Percentiles rank a stretch among this genome's conserved stretches.
These are phyloP conservation scores for Cephalopholis sonnerati DNA, from an alignment of 2,113 vertebrate species.

Conservation along the genomic window DNA sequence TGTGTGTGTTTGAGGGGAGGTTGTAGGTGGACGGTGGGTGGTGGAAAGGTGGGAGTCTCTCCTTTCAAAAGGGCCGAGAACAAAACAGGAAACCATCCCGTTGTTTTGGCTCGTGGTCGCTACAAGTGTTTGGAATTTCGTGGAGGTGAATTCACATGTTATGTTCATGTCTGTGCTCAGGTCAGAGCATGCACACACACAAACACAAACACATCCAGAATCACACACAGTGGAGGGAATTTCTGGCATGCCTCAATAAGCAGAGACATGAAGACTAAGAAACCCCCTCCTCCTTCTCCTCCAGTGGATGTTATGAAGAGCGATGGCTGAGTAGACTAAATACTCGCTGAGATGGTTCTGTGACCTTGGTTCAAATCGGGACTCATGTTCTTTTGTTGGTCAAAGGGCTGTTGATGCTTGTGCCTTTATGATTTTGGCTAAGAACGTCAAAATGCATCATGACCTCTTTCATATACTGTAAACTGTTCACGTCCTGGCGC, in stretches of 20 bases:
- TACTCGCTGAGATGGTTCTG: constrained; percentile 44
- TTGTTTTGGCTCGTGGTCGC: constrained; percentile 77
- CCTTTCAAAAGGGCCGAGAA: constrained; percentile 72
- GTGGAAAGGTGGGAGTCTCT: constrained; percentile 63
- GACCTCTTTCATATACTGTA: constrained; percentile 34
- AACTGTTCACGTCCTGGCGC: constrained; percentile 10
- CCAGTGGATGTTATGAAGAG: constrained; percentile 78
- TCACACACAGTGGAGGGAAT: constrained; percentile 68
- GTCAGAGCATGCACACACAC: constrained; percentile 71
- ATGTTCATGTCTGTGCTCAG: constrained; percentile 65
- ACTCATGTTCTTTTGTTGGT: constrained; percentile 49
- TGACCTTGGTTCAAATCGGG: constrained; percentile 61
- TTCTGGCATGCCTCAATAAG: constrained; percentile 80
- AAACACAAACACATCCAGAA: constrained; percentile 16
- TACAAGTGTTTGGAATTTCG: constrained; percentile 81
- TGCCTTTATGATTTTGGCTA: constrained; percentile 37
- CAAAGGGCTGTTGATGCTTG: constrained; percentile 48
- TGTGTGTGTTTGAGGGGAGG: neutral
- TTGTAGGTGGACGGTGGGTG: constrained; percentile 3
- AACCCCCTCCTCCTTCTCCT: constrained; percentile 3
- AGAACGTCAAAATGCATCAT: constrained; percentile 28
- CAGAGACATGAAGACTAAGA: constrained; percentile 66
- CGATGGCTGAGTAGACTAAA: constrained; percentile 76
- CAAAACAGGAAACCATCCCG: constrained; percentile 80
- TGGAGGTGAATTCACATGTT: constrained; percentile 72